phyloP scores from a whole-genome alignment of 2,113 vertebrate genomes.

The Platanista minor region DNA sequence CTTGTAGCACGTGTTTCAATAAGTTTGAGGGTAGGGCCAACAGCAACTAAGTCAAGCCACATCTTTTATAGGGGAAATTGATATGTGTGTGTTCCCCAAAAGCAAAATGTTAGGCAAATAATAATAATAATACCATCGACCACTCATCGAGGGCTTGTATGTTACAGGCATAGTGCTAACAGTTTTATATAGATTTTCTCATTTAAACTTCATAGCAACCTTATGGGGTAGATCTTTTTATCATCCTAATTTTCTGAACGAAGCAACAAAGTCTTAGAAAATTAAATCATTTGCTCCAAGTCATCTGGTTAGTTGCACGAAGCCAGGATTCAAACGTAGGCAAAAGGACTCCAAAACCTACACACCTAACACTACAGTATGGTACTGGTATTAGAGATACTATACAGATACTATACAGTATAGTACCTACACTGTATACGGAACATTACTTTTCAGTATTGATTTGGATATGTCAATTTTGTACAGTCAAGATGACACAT shows the following conservation, averaged over 20 bases:
- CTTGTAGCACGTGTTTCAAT: neutral
- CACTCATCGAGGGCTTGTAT: neutral
- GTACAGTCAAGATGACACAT: neutral
- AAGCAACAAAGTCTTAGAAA: neutral
- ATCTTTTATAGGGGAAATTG: neutral
- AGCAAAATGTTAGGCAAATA: neutral
- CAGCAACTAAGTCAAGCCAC: neutral
- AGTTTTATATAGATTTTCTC: neutral
- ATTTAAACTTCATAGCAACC: neutral
- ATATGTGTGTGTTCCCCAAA: neutral
- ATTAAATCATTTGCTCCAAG: neutral
- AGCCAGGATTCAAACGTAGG: neutral
- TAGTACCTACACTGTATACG: accelerated
- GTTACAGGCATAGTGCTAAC: neutral
- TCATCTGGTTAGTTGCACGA: neutral
- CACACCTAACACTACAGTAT: too few species aligned
- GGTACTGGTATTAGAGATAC: neutral
- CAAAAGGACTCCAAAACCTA: neutral
- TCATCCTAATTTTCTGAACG: neutral
- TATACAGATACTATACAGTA: neutral
- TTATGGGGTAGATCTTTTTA: neutral
- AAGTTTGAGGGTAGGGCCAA: neutral
- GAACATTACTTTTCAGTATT: neutral
- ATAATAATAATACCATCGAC: neutral
- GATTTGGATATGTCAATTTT: neutral